A percentile compares a stretch with the other conserved stretches of the same genome.
These are phyloP conservation scores for Motacilla alba DNA, from an alignment of 2,113 vertebrate genomes.

Conservation along the genomic window DNA sequence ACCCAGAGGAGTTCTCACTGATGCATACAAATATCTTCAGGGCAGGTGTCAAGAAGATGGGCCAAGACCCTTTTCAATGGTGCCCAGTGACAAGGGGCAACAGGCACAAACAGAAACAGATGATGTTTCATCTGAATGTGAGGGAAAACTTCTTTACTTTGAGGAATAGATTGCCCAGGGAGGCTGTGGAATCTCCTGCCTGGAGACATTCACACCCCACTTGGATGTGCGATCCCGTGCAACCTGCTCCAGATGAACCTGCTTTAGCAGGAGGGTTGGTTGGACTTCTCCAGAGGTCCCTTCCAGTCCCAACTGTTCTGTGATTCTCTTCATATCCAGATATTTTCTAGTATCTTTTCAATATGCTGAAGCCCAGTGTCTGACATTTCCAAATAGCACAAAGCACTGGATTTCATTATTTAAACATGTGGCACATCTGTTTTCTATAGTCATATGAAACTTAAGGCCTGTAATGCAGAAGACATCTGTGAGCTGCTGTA, in stretches of 20 bases:
- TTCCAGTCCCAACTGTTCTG: not conserved
- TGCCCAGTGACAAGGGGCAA: not conserved
- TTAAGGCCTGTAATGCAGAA: not conserved
- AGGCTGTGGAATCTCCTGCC: not conserved
- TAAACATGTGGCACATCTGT: not conserved
- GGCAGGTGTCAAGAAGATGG: not conserved
- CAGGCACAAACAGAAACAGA: not conserved
- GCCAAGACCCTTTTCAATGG: not conserved
- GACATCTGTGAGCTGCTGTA: not conserved
- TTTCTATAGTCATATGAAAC: not conserved
- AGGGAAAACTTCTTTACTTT: not conserved
- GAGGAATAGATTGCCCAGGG: not conserved
- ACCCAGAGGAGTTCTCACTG: not conserved
- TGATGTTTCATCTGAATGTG: rapidly evolving
- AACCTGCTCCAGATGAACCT: not conserved
- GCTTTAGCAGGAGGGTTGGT: not conserved
- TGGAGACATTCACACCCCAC: not conserved
- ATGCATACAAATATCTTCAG: not conserved
- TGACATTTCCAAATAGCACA: not conserved
- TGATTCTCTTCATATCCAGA: not conserved
- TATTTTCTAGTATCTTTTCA: not conserved
- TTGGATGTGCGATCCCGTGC: not conserved
- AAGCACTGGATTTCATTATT: not conserved
- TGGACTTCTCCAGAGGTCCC: not conserved
- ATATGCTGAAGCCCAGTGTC: not conserved